Evolutionary conservation across 2,888 invertebrate genomes (phyloP), one percentile per base, ranked within the genome.

Genomic region (Tetropium fuscum): DNA sequence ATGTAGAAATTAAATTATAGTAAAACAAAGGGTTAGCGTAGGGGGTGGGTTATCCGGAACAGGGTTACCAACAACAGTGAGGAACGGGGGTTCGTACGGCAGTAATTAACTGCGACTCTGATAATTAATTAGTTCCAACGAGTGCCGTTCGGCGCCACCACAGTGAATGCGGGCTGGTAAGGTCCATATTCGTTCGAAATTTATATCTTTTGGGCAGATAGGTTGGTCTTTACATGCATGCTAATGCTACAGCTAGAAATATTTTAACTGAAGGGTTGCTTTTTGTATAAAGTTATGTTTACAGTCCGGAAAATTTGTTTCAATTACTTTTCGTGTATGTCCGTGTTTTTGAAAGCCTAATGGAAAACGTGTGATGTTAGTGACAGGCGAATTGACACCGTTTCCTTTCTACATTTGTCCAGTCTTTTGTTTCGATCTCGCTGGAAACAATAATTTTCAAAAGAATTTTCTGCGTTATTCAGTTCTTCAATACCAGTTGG

Each of bases 111-210:
- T 79, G 73, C 77, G 78, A 78, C 79, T 79, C 57, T 78, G 78
- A 80, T 80, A 80, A 80, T 80, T 80, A 80, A 80, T 80, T 80
- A 80, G 80, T 80, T 80, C 78, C 78, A 79, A 78, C 76, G 75
- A 78, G 77, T 75, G 72, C 78, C 77, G 79, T 73, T 77, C 74
- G 77, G 74, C 73, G 76, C 69, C 75, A 72, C 74, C 69, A 69
- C 73, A 68, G 30, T 64, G 63, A 55, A 58, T 65, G 55, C 40
- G 11, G 22, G 40, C 8, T 25, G 53, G 48, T 67, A 68, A 68
- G 64, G 71, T 53, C 58, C 63, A 70, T 55, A 70, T 65, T 72
- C 69, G 66, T 62, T 58, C 62, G 57, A 41, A 60, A 59, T 62
- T 56, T 2, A 32, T 25, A 22, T 15, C n/a, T 5, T 10, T 8